phyloP scores from a whole-genome alignment of 2,888 invertebrate genomes.

The Pandemis heparana region DNA sequence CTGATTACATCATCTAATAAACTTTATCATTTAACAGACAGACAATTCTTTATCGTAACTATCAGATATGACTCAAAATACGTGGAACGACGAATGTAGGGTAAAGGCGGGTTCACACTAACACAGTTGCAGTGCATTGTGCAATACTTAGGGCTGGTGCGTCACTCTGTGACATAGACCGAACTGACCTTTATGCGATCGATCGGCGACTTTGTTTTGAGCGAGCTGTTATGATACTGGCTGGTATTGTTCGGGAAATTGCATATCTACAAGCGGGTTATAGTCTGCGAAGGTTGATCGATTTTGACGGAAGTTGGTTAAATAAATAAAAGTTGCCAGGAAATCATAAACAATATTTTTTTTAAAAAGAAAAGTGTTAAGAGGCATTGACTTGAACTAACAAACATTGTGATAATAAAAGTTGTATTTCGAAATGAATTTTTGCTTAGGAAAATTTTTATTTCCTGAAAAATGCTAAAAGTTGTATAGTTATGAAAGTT shows the following conservation, averaged over 20 bases:
- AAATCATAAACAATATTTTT: neutral
- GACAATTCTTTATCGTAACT: constrained; percentile 27
- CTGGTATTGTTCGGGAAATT: constrained; percentile 23
- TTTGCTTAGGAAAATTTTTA: too few relatives aligned
- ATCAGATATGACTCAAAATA: constrained; percentile 26
- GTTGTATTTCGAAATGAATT: too few relatives aligned
- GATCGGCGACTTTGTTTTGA: constrained; percentile 57
- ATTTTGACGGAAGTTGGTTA: neutral
- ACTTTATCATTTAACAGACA: constrained; percentile 57
- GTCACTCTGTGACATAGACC: constrained; percentile 69
- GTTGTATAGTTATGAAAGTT: too few relatives aligned
- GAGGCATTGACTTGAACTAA: too few relatives aligned
- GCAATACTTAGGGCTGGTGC: constrained; percentile 77
- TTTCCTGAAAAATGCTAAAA: too few relatives aligned
- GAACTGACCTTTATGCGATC: constrained; percentile 80
- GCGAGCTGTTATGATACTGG: constrained; percentile 20
- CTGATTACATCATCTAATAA: constrained; percentile 82
- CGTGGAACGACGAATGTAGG: constrained; percentile 2
- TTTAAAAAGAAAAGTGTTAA: neutral
- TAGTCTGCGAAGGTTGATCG: neutral
- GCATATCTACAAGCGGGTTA: constrained; percentile 9
- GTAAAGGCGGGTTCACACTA: constrained; percentile 18
- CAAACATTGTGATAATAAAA: too few relatives aligned
- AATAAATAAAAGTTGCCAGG: too few relatives aligned
- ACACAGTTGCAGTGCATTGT: constrained; percentile 67